Conservation (phyloP, 1,140 invertebrate species). For the Drosophila parabipectinata region DNA sequence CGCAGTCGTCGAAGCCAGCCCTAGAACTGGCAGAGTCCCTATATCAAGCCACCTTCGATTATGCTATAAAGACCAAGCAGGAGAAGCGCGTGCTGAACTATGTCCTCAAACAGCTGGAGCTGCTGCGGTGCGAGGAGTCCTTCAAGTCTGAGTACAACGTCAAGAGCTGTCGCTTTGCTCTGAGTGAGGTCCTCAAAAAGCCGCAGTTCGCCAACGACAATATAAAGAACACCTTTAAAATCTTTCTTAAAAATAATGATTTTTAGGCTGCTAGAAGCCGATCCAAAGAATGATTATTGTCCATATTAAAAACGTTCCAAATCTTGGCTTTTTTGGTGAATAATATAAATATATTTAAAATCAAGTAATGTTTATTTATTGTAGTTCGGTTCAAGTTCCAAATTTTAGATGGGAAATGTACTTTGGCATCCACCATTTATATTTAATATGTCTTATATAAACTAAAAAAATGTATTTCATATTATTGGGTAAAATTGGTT, state of each 20-base stretch:
- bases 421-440: not conserved
- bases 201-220: conserved; percentile 85
- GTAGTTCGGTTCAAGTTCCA: not conserved
- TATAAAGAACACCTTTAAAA: conserved; percentile 85
- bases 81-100: conserved; percentile 87
- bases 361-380: not conserved
- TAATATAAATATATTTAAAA: conserved; percentile 1
- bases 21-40: conserved; percentile 86
- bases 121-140: conserved; percentile 88
- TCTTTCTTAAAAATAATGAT: conserved; percentile 86
- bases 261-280: conserved; percentile 10
- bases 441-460: not conserved
- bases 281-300: conserved; percentile 7
- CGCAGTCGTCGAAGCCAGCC: conserved; percentile 85
- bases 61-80: conserved; percentile 84
- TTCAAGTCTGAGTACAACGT: conserved; percentile 86
- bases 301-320: conserved; percentile 15
- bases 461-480: not conserved
- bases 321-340: not conserved
- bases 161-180: conserved; percentile 86
- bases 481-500: conserved; percentile 50
- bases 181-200: conserved; percentile 85
- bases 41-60: conserved; percentile 86
- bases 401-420: not conserved
- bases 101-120: conserved; percentile 88